These are phyloP conservation scores for Patella ulyssiponensis DNA, from an alignment of 2,888 invertebrate genomes.

Conservation along the genomic window DNA sequence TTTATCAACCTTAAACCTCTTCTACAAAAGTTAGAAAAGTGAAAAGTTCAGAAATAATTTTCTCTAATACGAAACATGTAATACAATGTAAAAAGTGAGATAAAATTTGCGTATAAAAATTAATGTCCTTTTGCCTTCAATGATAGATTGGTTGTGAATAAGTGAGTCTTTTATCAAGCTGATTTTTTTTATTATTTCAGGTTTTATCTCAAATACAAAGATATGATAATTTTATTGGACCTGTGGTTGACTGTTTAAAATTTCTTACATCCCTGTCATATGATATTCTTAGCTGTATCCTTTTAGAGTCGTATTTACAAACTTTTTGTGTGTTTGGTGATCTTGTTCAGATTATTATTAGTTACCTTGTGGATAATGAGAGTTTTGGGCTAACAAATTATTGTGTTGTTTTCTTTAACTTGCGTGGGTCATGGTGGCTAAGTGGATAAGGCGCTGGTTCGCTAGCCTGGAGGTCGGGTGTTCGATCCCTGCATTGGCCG, in stretches of 20 bases:
- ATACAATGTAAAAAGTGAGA: not conserved
- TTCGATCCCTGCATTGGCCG: too few relatives aligned
- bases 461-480: too few relatives aligned
- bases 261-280: constrained; percentile 95
- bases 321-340: not conserved
- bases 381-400: not conserved
- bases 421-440: too few relatives aligned
- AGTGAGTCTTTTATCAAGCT: not conserved
- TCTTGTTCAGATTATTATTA: too few relatives aligned
- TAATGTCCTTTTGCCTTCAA: not conserved
- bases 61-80: not conserved
- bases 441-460: too few relatives aligned
- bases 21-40: too few relatives aligned
- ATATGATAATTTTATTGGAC: constrained; percentile 93
- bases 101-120: not conserved
- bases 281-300: constrained; percentile 89
- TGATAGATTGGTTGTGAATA: not conserved
- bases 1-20: too few relatives aligned
- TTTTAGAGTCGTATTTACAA: constrained; percentile 40
- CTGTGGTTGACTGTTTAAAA: constrained; percentile 97
- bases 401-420: not conserved
- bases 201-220: constrained; percentile 87
- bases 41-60: not conserved
- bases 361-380: not conserved
- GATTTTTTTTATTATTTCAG: constrained; percentile 69